phyloP scores from a whole-genome alignment of 2,888 invertebrate genomes.

The Acanthacorydalis orientalis region DNA sequence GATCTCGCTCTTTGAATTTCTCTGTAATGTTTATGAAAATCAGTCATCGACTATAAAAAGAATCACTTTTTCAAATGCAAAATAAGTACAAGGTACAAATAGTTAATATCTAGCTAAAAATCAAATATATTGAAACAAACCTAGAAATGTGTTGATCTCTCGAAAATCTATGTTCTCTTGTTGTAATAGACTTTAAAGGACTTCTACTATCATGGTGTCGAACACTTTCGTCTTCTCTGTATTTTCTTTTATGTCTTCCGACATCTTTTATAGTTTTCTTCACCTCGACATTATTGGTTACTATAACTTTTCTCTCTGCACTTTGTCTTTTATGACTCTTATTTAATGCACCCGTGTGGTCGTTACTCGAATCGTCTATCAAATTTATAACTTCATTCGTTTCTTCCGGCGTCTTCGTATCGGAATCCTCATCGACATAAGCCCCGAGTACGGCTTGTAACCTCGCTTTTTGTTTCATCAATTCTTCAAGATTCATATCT shows the following conservation, averaged over 20 bases:
- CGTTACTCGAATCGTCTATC: slow-evolving; percentile 24
- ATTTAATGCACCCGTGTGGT: not conserved
- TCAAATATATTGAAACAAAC: too few relatives aligned
- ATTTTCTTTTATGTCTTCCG: slow-evolving; percentile 9
- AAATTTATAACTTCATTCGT: slow-evolving; percentile 38
- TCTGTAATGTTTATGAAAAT: too few relatives aligned
- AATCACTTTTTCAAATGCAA: too few relatives aligned
- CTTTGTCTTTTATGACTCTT: slow-evolving; percentile 21
- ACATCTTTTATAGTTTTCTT: not conserved
- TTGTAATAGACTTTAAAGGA: slow-evolving; percentile 19
- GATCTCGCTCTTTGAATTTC: slow-evolving; percentile 10
- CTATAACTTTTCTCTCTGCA: slow-evolving; percentile 26
- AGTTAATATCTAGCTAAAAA: too few relatives aligned
- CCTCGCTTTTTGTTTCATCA: slow-evolving; percentile 77
- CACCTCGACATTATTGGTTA: slow-evolving; percentile 18
- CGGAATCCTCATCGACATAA: slow-evolving; percentile 45
- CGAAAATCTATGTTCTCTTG: not conserved
- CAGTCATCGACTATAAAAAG: too few relatives aligned
- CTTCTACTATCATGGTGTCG: slow-evolving; percentile 16
- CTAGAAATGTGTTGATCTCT: not conserved
- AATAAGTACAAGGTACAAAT: too few relatives aligned
- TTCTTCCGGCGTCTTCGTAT: slow-evolving; percentile 18
- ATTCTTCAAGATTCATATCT: slow-evolving; percentile 71
- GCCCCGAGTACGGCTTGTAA: slow-evolving; percentile 65
- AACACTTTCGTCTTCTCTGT: slow-evolving; percentile 13